A percentile compares a stretch with the other conserved stretches of the same genome.
These are phyloP conservation scores for Malacoraja senta DNA, from an alignment of 2,797 vertebrate species.

Conservation along the genomic window DNA sequence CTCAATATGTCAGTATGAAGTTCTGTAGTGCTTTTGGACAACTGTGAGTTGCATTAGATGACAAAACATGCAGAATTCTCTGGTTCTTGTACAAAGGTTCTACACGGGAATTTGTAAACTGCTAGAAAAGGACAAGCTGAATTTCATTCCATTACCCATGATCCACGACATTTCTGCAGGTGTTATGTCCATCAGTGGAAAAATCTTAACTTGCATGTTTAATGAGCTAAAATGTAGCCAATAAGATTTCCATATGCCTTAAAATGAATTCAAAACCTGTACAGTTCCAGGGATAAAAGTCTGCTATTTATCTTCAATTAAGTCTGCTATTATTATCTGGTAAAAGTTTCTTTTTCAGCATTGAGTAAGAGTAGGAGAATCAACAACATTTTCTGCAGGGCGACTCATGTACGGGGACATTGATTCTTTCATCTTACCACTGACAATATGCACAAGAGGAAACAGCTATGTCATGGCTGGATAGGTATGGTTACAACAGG, in stretches of 20 bases:
- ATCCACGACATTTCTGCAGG: not conserved
- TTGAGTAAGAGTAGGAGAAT: not conserved
- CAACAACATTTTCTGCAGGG: too few relatives aligned
- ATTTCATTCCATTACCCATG: not conserved
- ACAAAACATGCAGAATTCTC: not conserved
- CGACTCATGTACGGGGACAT: not conserved
- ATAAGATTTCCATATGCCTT: not conserved
- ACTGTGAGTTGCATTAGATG: not conserved
- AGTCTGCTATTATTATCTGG: not conserved
- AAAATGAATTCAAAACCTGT: not conserved
- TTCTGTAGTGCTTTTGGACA: not conserved
- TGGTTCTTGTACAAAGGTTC: not conserved
- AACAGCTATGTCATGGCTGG: not conserved
- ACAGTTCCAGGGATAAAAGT: not conserved
- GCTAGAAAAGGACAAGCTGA: not conserved
- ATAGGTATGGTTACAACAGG: not conserved
- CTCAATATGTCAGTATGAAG: not conserved
- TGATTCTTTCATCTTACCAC: not conserved
- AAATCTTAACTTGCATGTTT: not conserved
- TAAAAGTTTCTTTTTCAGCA: not conserved
- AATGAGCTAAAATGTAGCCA: not conserved
- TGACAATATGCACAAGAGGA: not conserved
- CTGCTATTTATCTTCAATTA: too few relatives aligned
- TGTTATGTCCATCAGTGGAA: not conserved
- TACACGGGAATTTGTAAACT: not conserved